These are phyloP conservation scores for Panzeria rudis DNA, from an alignment of 2,888 invertebrate genomes.

Conservation along the genomic window DNA sequence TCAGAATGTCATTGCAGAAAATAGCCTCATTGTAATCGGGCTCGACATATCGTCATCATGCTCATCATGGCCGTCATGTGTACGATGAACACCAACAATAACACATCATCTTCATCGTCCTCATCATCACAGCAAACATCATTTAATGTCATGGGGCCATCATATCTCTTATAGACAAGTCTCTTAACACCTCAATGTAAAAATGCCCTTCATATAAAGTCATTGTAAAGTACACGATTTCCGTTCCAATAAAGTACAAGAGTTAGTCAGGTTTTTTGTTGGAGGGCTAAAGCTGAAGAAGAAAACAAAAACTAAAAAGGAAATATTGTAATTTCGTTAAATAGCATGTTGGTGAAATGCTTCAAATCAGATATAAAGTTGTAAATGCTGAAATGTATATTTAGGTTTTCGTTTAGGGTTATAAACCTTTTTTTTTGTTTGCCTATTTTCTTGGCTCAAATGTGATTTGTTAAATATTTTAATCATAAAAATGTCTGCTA, in stretches of 20 bases:
- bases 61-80: conserved; percentile 45
- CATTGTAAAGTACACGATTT: conserved; percentile 35
- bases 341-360: conserved; percentile 54
- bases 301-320: conserved; percentile 8
- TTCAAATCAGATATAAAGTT: conserved; percentile 47
- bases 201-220: conserved; percentile 58
- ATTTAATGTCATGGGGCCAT: conserved; percentile 66
- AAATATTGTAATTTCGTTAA: conserved; percentile 66
- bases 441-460: background rate
- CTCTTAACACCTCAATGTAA: conserved; percentile 52
- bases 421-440: conserved; percentile 24
- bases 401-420: conserved; percentile 21
- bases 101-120: conserved; percentile 36
- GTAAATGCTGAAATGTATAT: conserved; percentile 43
- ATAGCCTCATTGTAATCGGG: conserved; percentile 79
- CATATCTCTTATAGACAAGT: conserved; percentile 43
- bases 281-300: background rate
- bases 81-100: conserved; percentile 36
- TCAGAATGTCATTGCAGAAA: conserved; percentile 77
- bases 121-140: conserved; percentile 15
- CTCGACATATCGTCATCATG: conserved; percentile 63
- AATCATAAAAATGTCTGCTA: background rate
- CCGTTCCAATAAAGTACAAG: conserved; percentile 6
- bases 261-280: conserved; percentile 13
- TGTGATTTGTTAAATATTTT: conserved; percentile 40